Evolutionary conservation across 2,888 invertebrate species (phyloP), one percentile per base, ranked within the genome.

Genomic region (Venusia cambrica): DNA sequence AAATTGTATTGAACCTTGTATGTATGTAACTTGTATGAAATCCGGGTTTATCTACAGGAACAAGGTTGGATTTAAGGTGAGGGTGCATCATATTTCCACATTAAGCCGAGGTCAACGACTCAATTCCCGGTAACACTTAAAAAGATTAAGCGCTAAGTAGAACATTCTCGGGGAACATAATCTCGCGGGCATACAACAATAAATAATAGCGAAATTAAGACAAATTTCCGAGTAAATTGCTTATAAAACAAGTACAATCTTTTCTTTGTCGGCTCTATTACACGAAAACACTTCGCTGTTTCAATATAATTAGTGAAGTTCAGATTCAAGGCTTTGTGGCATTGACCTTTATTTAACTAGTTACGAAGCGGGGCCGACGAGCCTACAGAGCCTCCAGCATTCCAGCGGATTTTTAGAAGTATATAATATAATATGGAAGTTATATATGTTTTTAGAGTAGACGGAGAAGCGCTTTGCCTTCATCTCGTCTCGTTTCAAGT

Each of bases 161-260:
- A 46, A 38, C 41, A 48, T 50, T 45, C 45, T 38, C 41, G 32
- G 31, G 31, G 18, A 29, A 37, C 40, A 38, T 47, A 29, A 51
- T 42, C 43, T 45, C 28, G 35, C 20, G 33, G 41, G 31, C 25
- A 29, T 41, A 39, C 33, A 34, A 22, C 45, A 36, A 63, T 45
- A 57, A 59, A 59, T 51, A 45, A 58, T 47, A 39, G 19, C 36
- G 11, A 46, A 55, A 62, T 54, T 50, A 51, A 48, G 53, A 55
- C 46, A 51, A 48, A 53, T 48, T 48, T 45, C 44, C 24, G 19
- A 44, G 40, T 37, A 48, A 48, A 47, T 51, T 48, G 45, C 42
- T 41, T 41, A 21, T 22, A 28, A 45, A 49, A 46, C 43, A 43
- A 33, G 46, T 42, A 43, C 38, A 41, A 38, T 45, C 41, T 48